These are phyloP conservation scores for Chrysopa pallens DNA, from an alignment of 1,140 invertebrate species.

Conservation along the genomic window DNA sequence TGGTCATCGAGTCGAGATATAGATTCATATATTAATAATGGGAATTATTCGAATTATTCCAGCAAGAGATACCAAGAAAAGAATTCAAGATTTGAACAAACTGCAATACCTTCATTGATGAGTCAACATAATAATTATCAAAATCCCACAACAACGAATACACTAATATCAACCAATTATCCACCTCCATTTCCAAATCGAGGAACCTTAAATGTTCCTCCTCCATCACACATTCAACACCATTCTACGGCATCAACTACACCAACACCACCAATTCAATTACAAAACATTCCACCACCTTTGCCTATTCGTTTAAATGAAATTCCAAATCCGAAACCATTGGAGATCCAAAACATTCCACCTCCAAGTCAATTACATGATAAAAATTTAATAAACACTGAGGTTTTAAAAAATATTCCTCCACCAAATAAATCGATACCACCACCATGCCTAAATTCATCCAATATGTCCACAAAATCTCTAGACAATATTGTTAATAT, in stretches of 20 bases:
- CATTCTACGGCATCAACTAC: constrained; percentile 24
- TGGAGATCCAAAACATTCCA: constrained; percentile 19
- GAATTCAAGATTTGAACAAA: neutral
- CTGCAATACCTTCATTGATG: neutral
- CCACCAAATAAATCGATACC: constrained; percentile 19
- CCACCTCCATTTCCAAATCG: constrained; percentile 11
- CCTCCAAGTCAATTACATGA: constrained; percentile 11
- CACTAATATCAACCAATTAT: constrained; percentile 5
- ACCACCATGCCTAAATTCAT: constrained; percentile 2
- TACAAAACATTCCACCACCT: constrained; percentile 30
- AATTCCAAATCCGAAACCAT: constrained; percentile 21
- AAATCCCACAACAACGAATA: neutral
- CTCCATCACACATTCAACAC: constrained; percentile 8
- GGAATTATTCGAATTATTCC: constrained; percentile 20
- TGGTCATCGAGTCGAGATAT: constrained; percentile 4
- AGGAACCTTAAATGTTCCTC: neutral
- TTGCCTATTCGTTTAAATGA: constrained; percentile 19
- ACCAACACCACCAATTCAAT: constrained; percentile 27
- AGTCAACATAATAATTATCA: neutral
- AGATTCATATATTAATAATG: constrained; percentile 14
- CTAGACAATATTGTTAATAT: neutral
- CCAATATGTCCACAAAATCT: neutral
- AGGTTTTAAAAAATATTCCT: constrained; percentile 21
- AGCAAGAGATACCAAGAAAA: constrained; percentile 9
- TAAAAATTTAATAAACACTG: constrained; percentile 11